Evolutionary conservation across 1,140 invertebrate species (phyloP).

Genomic region (Colletes gigas): DNA sequence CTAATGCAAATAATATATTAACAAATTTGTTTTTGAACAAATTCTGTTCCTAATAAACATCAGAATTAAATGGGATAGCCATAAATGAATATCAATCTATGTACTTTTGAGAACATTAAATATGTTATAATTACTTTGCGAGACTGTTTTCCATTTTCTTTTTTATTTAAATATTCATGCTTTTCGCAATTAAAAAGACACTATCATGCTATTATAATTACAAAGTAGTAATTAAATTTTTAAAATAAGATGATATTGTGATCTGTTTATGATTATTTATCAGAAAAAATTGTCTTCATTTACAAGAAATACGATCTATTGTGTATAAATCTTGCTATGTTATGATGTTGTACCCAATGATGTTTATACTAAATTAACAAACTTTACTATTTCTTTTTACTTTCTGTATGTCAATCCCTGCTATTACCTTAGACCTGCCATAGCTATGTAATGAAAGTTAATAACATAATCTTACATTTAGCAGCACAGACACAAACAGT

Average conservation of each 20-base stretch:
- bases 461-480: constrained; percentile 70
- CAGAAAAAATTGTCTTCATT: constrained; percentile 53
- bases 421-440: constrained; percentile 56
- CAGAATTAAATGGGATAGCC: constrained; percentile 24
- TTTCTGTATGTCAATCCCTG: constrained; percentile 64
- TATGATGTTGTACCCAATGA: constrained; percentile 49
- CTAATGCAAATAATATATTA: constrained; percentile 40
- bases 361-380: constrained; percentile 61
- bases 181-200: constrained; percentile 11
- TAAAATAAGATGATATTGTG: constrained; percentile 24
- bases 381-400: constrained; percentile 58
- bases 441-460: constrained; percentile 63
- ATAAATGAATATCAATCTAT: constrained; percentile 54
- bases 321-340: constrained; percentile 45
- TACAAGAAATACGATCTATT: constrained; percentile 40
- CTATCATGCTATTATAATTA: constrained; percentile 35
- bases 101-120: constrained; percentile 12
- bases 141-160: not conserved
- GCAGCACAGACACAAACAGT: constrained; percentile 71
- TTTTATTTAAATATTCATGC: constrained; percentile 1
- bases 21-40: constrained; percentile 51
- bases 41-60: constrained; percentile 19
- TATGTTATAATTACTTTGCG: constrained; percentile 35
- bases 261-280: constrained; percentile 52
- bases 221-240: constrained; percentile 52